These are phyloP conservation scores for Oreohelix idahoensis DNA, from an alignment of 1,140 invertebrate genomes.

Conservation along the genomic window DNA sequence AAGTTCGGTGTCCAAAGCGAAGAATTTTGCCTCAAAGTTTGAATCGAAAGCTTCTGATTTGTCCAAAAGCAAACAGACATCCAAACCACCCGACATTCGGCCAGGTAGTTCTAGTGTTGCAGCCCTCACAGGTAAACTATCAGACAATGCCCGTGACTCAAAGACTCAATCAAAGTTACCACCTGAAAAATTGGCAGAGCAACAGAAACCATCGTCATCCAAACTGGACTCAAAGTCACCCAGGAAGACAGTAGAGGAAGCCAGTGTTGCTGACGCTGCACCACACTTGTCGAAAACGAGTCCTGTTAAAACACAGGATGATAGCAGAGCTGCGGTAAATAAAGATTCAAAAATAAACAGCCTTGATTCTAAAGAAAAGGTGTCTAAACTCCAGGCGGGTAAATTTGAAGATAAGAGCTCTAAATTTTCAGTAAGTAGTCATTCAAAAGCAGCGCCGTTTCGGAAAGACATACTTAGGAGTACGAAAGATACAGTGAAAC, in stretches of 20 bases:
- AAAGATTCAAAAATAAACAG: background rate
- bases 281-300: background rate
- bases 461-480: constrained; percentile 23
- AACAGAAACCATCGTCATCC: background rate
- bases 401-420: background rate
- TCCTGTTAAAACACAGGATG: background rate
- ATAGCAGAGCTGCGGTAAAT: background rate
- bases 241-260: background rate
- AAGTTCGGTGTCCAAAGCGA: constrained; percentile 11
- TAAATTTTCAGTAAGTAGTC: background rate
- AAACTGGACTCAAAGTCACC: background rate
- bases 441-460: constrained; percentile 20
- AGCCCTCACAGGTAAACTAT: background rate
- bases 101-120: background rate
- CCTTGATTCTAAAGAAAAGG: background rate
- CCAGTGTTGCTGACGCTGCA: background rate
- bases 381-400: background rate
- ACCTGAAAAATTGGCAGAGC: background rate
- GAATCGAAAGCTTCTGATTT: constrained; percentile 20
- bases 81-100: constrained; percentile 6
- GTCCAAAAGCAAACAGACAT: background rate
- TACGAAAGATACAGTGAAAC: constrained; percentile 3
- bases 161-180: constrained; percentile 3
- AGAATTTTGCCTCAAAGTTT: constrained; percentile 32
- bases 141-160: background rate